phyloP scores from a whole-genome alignment of 2,888 invertebrate species.

The Cataglyphis cursor region DNA sequence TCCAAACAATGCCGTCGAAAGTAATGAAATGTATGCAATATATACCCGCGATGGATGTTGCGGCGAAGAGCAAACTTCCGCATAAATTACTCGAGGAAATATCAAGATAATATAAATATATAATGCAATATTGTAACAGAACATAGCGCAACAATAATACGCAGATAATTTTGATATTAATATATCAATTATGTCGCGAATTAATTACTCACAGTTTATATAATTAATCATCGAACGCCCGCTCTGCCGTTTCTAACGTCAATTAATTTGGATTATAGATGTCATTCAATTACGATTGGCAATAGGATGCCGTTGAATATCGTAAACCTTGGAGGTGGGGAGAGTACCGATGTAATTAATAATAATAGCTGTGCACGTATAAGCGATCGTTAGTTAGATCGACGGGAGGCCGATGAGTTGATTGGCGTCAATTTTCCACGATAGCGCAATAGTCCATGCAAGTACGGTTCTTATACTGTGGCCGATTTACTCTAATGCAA shows the following conservation, averaged over 20 bases:
- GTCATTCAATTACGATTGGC: slow-evolving; percentile 43
- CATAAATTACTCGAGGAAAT: slow-evolving; percentile 30
- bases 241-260: background rate
- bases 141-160: background rate
- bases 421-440: slow-evolving; percentile 63
- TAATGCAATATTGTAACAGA: background rate
- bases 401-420: slow-evolving; percentile 55
- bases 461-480: slow-evolving; percentile 30
- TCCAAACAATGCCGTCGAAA: slow-evolving; percentile 33
- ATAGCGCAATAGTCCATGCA: slow-evolving; percentile 58
- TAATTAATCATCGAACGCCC: slow-evolving; percentile 37
- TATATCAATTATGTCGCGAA: background rate
- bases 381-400: slow-evolving; percentile 55
- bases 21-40: background rate
- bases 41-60: slow-evolving; percentile 5
- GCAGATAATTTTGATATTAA: slow-evolving; percentile 26
- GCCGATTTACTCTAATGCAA: slow-evolving; percentile 40
- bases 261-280: slow-evolving; percentile 52
- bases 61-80: slow-evolving; percentile 3
- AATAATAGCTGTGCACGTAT: slow-evolving; percentile 30
- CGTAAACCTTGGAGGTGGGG: slow-evolving; percentile 32
- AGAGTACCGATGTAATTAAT: slow-evolving; percentile 51
- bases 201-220: slow-evolving; percentile 26
- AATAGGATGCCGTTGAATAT: slow-evolving; percentile 39
- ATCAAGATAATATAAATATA: slow-evolving; percentile 1